Evolutionary conservation across 2,888 invertebrate genomes (phyloP).

Genomic region (Melanargia galathea): DNA sequence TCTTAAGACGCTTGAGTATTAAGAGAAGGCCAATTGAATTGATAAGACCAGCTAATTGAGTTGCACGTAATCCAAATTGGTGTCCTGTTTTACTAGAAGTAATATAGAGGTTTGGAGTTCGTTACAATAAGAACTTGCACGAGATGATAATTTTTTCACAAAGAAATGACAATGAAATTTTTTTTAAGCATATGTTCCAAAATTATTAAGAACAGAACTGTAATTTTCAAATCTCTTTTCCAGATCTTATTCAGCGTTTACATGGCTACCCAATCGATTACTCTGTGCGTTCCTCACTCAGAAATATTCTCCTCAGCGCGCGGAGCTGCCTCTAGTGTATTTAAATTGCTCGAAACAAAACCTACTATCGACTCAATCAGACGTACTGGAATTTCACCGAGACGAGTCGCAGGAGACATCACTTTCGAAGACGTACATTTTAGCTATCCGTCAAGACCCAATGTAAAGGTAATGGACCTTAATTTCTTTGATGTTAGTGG

Average conservation of each 20-base stretch:
- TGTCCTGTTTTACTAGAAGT: no score
- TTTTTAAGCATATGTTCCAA: no score
- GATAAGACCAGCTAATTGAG: no score
- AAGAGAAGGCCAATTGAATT: no score
- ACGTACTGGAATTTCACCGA: conserved; percentile 82
- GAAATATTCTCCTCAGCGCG: conserved; percentile 88
- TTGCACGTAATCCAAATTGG: no score
- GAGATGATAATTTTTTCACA: no score
- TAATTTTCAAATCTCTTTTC: neutral
- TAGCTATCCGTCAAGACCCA: conserved; percentile 89
- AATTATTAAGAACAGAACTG: no score
- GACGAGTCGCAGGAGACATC: conserved; percentile 85
- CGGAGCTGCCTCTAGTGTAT: conserved; percentile 88
- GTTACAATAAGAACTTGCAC: no score
- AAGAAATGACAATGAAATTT: no score
- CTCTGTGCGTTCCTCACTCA: conserved; percentile 87
- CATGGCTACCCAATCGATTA: conserved; percentile 89
- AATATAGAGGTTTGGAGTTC: no score
- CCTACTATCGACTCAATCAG: conserved; percentile 87
- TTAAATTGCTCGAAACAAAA: conserved; percentile 86
- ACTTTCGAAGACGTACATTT: conserved; percentile 87
- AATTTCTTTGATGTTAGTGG: neutral
- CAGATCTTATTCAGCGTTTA: conserved; percentile 88
- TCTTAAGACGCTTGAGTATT: no score
- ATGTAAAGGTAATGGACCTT: conserved; percentile 80